These are phyloP conservation scores for Eurystomus gularis DNA, from an alignment of 2,113 vertebrate species.

Conservation along the genomic window DNA sequence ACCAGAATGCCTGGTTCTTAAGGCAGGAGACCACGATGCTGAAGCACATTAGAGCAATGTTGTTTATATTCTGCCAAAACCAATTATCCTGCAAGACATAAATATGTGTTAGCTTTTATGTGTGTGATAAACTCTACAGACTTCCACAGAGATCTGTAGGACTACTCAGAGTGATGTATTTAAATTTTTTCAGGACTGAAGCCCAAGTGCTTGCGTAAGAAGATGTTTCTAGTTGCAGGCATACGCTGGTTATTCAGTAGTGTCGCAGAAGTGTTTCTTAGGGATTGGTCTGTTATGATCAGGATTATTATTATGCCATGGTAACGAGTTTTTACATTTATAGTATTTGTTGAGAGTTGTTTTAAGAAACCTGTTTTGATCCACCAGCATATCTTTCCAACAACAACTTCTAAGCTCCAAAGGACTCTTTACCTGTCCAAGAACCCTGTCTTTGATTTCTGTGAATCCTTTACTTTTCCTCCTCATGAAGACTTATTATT, in stretches of 20 bases:
- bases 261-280: background rate
- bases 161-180: conserved; percentile 49
- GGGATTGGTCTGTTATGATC: background rate
- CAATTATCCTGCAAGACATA: conserved; percentile 52
- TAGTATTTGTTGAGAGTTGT: background rate
- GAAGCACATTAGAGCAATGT: conserved; percentile 37
- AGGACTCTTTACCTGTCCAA: background rate
- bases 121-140: conserved; percentile 49
- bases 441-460: background rate
- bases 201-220: conserved; percentile 40
- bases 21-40: conserved; percentile 42
- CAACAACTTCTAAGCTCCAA: background rate
- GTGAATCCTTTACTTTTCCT: background rate
- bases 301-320: background rate
- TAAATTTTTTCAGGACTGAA: conserved; percentile 59
- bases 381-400: background rate
- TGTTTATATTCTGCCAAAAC: conserved; percentile 63
- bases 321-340: background rate
- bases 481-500: background rate
- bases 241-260: conserved; percentile 32
- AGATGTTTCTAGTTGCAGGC: conserved; percentile 38
- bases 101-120: conserved; percentile 31
- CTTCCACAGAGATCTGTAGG: conserved; percentile 42
- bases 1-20: conserved; percentile 48
- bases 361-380: background rate